These are phyloP conservation scores for Papilio polytes DNA, from an alignment of 1,140 invertebrate genomes.

Conservation along the genomic window DNA sequence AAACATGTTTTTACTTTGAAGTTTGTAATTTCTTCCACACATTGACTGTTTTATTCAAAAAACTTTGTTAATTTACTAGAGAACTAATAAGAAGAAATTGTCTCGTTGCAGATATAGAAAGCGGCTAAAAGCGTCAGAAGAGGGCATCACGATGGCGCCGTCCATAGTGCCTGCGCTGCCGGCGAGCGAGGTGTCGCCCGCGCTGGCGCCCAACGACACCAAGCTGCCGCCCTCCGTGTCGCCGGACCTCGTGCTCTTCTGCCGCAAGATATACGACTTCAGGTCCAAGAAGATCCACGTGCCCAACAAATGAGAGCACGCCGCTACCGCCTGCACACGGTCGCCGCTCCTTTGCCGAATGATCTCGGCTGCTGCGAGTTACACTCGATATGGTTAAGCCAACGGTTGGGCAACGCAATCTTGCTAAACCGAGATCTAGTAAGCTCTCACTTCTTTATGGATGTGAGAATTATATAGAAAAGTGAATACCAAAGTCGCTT, in stretches of 20 bases:
- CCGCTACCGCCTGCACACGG: not conserved
- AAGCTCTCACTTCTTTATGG: not conserved
- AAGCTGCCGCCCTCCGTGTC: slow-evolving; percentile 89
- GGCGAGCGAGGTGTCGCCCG: slow-evolving; percentile 60
- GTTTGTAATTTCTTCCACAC: not conserved
- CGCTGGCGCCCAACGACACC: slow-evolving; percentile 84
- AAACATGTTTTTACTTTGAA: not conserved
- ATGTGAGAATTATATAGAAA: slow-evolving; percentile 43
- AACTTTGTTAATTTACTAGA: too few species aligned
- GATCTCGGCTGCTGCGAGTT: slow-evolving; percentile 1
- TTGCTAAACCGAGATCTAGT: not conserved
- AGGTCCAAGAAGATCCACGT: slow-evolving; percentile 89
- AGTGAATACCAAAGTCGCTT: slow-evolving; percentile 66
- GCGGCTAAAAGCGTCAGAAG: slow-evolving; percentile 83
- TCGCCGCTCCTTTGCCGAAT: not conserved
- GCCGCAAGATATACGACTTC: slow-evolving; percentile 97
- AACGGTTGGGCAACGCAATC: not conserved
- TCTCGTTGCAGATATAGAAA: slow-evolving; percentile 81
- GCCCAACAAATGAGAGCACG: slow-evolving; percentile 70
- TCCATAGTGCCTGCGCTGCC: slow-evolving; percentile 77
- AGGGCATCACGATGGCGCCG: slow-evolving; percentile 74
- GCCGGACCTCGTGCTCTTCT: slow-evolving; percentile 96
- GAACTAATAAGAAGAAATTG: not conserved
- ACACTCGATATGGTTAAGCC: not conserved
- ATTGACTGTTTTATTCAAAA: not conserved